Conservation (phyloP, 2,797 vertebrate species). For the Ctenopoma kingsleyae region DNA sequence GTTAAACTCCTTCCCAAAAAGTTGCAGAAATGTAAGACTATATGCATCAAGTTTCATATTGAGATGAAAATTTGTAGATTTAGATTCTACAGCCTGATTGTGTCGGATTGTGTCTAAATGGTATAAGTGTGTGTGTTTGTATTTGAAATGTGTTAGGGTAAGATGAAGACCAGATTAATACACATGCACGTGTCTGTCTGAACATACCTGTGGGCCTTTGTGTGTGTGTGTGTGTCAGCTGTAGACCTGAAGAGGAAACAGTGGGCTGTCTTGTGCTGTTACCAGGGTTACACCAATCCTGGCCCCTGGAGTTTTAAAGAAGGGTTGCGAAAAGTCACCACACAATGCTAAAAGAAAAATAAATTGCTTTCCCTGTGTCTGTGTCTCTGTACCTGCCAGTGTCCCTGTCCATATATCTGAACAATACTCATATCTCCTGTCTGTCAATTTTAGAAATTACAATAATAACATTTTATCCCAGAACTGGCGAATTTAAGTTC, state of each 20-base stretch:
- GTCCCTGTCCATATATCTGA: constrained; percentile 28
- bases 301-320: constrained; percentile 42
- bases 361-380: constrained; percentile 49
- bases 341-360: constrained; percentile 46
- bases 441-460: constrained; percentile 36
- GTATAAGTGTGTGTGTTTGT: neutral
- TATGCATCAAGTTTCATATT: neutral
- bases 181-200: neutral
- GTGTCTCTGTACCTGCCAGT: constrained; percentile 32
- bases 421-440: constrained; percentile 3
- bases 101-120: neutral
- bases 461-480: constrained; percentile 8
- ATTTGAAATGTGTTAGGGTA: neutral
- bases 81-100: neutral
- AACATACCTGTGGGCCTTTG: neutral
- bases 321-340: constrained; percentile 35
- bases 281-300: constrained; percentile 51
- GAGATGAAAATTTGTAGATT: neutral
- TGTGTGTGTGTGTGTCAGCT: constrained; percentile 2
- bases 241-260: constrained; percentile 11
- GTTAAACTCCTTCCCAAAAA: too few relatives aligned
- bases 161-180: neutral
- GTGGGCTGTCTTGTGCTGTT: constrained; percentile 50
- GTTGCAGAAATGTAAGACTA: too few relatives aligned
- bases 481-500: neutral